Evolutionary conservation across 2,113 vertebrate genomes (phyloP).

Genomic region (Emydura subglobosa): DNA sequence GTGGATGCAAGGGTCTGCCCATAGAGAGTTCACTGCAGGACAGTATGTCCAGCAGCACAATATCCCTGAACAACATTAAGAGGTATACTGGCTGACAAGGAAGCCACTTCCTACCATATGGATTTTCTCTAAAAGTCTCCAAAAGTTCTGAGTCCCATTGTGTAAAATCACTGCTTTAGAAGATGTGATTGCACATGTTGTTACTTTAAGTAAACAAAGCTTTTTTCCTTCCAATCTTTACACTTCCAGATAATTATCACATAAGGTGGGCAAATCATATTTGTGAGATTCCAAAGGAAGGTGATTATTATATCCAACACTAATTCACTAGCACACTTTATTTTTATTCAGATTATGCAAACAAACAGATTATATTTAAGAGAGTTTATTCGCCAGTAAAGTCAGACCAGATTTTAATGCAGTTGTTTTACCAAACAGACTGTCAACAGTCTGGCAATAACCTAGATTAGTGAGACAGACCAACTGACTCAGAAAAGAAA

Average conservation of each 20-base stretch:
- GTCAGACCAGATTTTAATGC: not conserved
- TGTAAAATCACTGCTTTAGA: not conserved
- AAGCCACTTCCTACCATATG: not conserved
- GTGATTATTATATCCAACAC: not conserved
- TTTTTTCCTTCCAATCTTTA: not conserved
- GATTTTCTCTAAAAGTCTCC: not conserved
- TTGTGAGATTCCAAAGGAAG: not conserved
- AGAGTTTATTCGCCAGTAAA: not conserved
- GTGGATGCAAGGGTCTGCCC: not conserved
- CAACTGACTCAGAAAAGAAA: not conserved
- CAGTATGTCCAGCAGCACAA: not conserved
- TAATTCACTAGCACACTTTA: not conserved
- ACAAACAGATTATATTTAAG: not conserved
- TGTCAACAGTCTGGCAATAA: not conserved
- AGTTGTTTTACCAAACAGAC: not conserved
- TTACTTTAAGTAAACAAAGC: not conserved
- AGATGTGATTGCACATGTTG: rapidly evolving
- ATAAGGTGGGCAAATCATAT: rapidly evolving
- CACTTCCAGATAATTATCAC: not conserved
- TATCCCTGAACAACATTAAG: not conserved
- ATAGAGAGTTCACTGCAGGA: not conserved
- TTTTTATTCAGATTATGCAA: not conserved
- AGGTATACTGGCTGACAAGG: not conserved
- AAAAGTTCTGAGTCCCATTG: not conserved
- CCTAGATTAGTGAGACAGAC: not conserved